phyloP scores from a whole-genome alignment of 2,797 vertebrate genomes.

The Cheirogaleus major region DNA sequence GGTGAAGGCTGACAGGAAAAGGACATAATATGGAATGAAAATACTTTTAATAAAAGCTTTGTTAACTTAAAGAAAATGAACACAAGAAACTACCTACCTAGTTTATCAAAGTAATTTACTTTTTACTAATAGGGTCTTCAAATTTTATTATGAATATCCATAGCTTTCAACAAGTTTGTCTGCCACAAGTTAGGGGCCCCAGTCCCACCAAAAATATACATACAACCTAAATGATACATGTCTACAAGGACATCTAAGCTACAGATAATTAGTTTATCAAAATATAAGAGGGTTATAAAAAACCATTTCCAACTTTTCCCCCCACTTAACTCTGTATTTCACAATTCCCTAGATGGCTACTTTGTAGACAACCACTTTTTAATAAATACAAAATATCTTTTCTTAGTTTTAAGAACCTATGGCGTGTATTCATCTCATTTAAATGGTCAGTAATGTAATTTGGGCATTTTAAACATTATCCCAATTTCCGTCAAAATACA shows the following conservation, averaged over 20 bases:
- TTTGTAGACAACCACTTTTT: not conserved
- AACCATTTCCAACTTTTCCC: not conserved
- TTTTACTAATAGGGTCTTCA: not conserved
- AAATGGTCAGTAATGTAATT: not conserved
- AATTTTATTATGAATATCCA: not conserved
- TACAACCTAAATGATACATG: not conserved
- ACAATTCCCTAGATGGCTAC: not conserved
- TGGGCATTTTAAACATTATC: not conserved
- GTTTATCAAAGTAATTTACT: not conserved
- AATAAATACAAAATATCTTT: not conserved
- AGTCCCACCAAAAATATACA: not conserved
- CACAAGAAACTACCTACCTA: not conserved
- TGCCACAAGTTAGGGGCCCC: not conserved
- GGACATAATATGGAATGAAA: not conserved
- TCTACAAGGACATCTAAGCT: not conserved
- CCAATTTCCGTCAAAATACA: slow-evolving; percentile 9
- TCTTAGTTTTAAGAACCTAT: not conserved
- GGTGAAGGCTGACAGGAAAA: not conserved
- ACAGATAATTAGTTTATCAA: not conserved
- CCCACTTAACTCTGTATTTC: not conserved
- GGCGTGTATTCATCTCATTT: not conserved
- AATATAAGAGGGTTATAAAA: not conserved
- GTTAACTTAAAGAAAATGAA: slow-evolving; percentile 21
- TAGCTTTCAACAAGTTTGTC: not conserved
- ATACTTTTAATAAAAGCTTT: not conserved